Evolutionary conservation across 2,888 invertebrate species (phyloP).

Genomic region (Eumerus sabulonum): DNA sequence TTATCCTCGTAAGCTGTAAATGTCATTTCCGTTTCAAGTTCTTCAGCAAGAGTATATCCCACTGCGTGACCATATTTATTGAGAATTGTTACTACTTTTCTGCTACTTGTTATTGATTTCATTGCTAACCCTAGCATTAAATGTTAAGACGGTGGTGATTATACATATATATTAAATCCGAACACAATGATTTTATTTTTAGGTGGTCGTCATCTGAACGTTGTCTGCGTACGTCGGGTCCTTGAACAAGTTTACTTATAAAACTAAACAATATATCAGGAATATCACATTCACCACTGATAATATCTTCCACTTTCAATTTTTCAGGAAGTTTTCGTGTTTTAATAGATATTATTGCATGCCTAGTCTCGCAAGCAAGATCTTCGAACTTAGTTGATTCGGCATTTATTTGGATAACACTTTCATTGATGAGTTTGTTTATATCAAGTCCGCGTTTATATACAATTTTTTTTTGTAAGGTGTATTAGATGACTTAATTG

Average conservation of each 20-base stretch:
- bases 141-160: slow-evolving; percentile 16
- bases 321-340: slow-evolving; percentile 20
- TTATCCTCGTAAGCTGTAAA: slow-evolving; percentile 38
- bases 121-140: slow-evolving; percentile 24
- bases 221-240: slow-evolving; percentile 23
- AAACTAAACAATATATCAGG: slow-evolving; percentile 18
- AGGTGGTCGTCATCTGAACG: slow-evolving; percentile 25
- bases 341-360: slow-evolving; percentile 23
- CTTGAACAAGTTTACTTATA: slow-evolving; percentile 28
- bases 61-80: slow-evolving; percentile 34
- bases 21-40: slow-evolving; percentile 50
- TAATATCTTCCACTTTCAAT: slow-evolving; percentile 23
- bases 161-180: slow-evolving; percentile 32
- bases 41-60: slow-evolving; percentile 27
- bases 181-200: slow-evolving; percentile 32
- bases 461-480: slow-evolving; percentile 24
- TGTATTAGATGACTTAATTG: slow-evolving; percentile 12
- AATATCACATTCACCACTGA: slow-evolving; percentile 24
- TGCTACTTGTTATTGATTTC: slow-evolving; percentile 28
- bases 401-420: slow-evolving; percentile 14
- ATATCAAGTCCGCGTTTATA: slow-evolving; percentile 34
- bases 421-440: slow-evolving; percentile 18
- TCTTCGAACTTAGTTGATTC: slow-evolving; percentile 15
- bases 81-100: slow-evolving; percentile 23
- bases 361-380: slow-evolving; percentile 12